Evolutionary conservation across 35 echinoderm and acorn worm species (phyloP).

Genomic region (Heliocidaris erythrogramma): DNA sequence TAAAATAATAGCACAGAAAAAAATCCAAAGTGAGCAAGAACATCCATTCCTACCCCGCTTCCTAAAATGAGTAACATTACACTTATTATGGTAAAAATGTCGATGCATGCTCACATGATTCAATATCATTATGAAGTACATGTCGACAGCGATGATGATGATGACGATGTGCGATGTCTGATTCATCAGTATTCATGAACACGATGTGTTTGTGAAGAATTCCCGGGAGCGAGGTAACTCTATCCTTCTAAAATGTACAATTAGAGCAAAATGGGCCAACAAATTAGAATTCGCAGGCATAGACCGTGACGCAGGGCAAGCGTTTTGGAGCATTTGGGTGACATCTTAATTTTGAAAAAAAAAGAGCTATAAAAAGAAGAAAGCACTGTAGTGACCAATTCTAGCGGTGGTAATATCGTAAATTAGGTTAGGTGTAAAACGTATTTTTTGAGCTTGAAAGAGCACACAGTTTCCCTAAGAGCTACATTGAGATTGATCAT

Average conservation of each 20-base stretch:
- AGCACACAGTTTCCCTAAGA: too few relatives aligned
- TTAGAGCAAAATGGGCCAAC: conserved; percentile 16
- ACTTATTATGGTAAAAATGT: not conserved
- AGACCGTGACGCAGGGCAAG: not conserved
- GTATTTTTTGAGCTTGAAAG: too few relatives aligned
- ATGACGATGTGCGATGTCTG: not conserved
- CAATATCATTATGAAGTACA: not conserved
- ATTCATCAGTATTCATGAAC: not conserved
- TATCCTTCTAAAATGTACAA: not conserved
- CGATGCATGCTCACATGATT: not conserved
- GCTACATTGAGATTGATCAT: too few relatives aligned
- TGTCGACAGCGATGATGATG: not conserved
- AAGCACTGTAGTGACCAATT: not conserved
- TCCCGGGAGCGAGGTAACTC: not conserved
- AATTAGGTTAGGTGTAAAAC: too few relatives aligned
- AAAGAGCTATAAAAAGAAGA: not conserved
- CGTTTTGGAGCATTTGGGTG: not conserved
- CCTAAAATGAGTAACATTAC: not conserved
- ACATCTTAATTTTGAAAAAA: not conserved
- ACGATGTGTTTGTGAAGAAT: not conserved
- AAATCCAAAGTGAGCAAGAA: too few relatives aligned
- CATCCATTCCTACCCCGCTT: too few relatives aligned
- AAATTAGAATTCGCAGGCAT: not conserved
- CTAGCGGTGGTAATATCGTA: not conserved
- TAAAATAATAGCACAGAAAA: too few relatives aligned